These are phyloP conservation scores for Palloptera scutellata DNA, from an alignment of 2,888 invertebrate species.

Conservation along the genomic window DNA sequence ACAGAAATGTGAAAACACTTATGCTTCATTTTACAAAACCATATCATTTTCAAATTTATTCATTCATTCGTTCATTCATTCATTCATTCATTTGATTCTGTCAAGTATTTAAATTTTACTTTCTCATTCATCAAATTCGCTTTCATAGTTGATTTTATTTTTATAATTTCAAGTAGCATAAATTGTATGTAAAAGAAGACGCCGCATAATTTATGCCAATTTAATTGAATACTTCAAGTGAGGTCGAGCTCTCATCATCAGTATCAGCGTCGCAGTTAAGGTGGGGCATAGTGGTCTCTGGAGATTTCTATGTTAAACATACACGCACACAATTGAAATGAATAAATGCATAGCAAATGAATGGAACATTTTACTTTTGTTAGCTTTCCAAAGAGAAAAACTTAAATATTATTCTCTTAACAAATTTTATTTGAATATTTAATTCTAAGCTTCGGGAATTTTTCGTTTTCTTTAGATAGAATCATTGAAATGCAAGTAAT, in stretches of 20 bases:
- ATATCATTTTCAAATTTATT: not conserved
- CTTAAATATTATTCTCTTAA: too few relatives aligned
- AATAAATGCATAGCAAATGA: slow-evolving; percentile 51
- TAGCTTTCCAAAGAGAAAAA: not conserved
- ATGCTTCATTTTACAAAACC: not conserved
- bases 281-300: too few relatives aligned
- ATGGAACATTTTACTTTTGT: slow-evolving; percentile 39
- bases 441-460: too few relatives aligned
- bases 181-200: not conserved
- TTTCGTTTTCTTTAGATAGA: too few relatives aligned
- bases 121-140: too few relatives aligned
- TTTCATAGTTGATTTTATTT: too few relatives aligned
- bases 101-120: not conserved
- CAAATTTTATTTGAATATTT: too few relatives aligned
- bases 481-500: too few relatives aligned
- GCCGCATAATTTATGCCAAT: slow-evolving; percentile 6
- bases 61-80: too few relatives aligned
- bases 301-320: not conserved
- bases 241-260: not conserved
- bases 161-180: slow-evolving; percentile 3
- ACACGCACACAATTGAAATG: slow-evolving; percentile 41
- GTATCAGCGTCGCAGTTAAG: not conserved
- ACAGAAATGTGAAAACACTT: too few relatives aligned
- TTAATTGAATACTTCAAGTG: slow-evolving; percentile 11
- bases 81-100: not conserved